These are phyloP conservation scores for Fragum fragum DNA, from an alignment of 2,888 invertebrate genomes.

Conservation along the genomic window DNA sequence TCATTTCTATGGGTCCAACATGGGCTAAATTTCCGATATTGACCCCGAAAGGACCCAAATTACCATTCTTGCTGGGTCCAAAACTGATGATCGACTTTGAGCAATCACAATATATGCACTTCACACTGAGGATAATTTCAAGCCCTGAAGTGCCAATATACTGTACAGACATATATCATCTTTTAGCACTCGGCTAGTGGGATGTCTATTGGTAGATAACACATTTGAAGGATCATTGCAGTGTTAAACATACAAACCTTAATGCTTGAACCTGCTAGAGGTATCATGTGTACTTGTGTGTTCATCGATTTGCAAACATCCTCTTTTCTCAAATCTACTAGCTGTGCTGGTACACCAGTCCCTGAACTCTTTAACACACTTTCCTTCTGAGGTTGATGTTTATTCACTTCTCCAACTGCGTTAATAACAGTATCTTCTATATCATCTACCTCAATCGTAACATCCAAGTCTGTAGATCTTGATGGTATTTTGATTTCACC, in stretches of 20 bases:
- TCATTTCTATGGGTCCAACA: too few relatives aligned
- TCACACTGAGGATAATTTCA: too few relatives aligned
- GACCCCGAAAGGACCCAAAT: too few relatives aligned
- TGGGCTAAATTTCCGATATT: too few relatives aligned
- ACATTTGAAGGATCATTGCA: too few relatives aligned
- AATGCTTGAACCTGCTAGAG: constrained; percentile 5
- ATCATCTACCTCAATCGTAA: constrained; percentile 47
- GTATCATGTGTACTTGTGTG: constrained; percentile 48
- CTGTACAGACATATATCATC: too few relatives aligned
- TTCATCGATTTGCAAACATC: constrained; percentile 39
- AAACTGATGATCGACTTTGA: too few relatives aligned
- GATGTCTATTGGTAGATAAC: too few relatives aligned
- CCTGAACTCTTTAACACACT: not conserved
- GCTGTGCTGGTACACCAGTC: constrained; percentile 5
- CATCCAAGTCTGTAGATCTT: constrained; percentile 50
- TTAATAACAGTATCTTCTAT: not conserved
- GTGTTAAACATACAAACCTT: not conserved
- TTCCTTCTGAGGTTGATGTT: not conserved
- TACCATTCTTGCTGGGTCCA: too few relatives aligned
- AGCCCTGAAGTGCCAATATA: too few relatives aligned
- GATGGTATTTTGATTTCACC: constrained; percentile 29
- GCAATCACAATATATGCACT: too few relatives aligned
- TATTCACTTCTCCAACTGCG: not conserved
- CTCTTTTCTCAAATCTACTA: constrained; percentile 10
- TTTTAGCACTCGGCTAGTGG: too few relatives aligned